Base-by-base conservation (phyloP, 2,797 vertebrate genomes). In the Cottoperca gobio region DNA sequence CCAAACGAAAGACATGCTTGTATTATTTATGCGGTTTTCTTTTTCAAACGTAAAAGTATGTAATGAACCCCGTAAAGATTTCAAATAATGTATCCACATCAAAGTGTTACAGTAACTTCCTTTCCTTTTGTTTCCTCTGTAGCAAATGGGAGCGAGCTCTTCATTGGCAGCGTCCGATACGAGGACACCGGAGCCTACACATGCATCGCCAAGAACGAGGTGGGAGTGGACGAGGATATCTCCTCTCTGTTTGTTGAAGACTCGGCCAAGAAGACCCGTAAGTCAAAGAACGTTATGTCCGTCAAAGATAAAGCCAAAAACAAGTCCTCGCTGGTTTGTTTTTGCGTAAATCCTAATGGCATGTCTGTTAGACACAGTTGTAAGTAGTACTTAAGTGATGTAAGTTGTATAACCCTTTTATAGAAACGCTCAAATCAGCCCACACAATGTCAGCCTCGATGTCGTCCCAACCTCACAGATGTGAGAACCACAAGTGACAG, bases 181-280 rank as follows among this genome's bases (percentile, higher is more conserved):
- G 98, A 99, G 85, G 98, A 99, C 94, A 99, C 98, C 0, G 98
- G 98, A 2, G 97, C 98, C 2, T 99, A 99, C 62, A 99, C 97
- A 58, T 99, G 98, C 94, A 99, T 99, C 46, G 97, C 98, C 90
- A 98, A 96, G 86, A 99, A 99, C 0, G 97, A 99, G 57, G 98
- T 97, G 82, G 98, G 98, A 1, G 97, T 99, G 86, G 98, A 99
- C 0, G 97, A 99, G 79, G 98, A 99, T 26, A 99, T 99, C 83
- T 99, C 98, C 8, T 99, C 98, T 0, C 95, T 99, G 52, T 99
- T 99, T 88, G 95, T 99, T 1, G 98, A 99, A 82, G 97, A 99
- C 70, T 98, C 97, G 0, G 98, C 97, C 1, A 96, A 97, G 85
- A 99, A 99, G 88, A 99, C 97, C 5, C 93, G 98, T 99, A 92